Evolutionary conservation across 2,113 vertebrate species (phyloP).

Genomic region (Nyctereutes procyonoides): DNA sequence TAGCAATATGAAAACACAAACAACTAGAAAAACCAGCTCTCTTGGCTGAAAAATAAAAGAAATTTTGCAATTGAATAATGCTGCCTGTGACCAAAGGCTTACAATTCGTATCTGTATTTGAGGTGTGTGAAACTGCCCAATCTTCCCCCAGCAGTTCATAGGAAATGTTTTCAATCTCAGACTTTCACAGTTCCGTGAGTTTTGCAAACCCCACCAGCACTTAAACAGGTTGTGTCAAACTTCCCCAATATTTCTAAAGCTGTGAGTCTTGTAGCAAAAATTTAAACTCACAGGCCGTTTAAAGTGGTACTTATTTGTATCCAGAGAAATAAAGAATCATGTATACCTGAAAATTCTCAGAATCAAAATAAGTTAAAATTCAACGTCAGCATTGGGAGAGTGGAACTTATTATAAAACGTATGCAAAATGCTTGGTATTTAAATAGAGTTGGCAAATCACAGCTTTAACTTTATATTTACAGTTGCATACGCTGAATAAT

Average conservation of each 20-base stretch:
- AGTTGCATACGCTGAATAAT: not conserved
- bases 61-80: constrained; percentile 10
- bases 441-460: not conserved
- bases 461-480: not conserved
- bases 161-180: constrained; percentile 58
- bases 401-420: not conserved
- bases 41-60: not conserved
- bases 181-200: constrained; percentile 52
- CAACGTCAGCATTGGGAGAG: not conserved
- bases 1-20: not conserved
- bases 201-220: constrained; percentile 49
- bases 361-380: constrained; percentile 1
- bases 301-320: not conserved
- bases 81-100: constrained; percentile 35
- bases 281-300: not conserved
- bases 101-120: constrained; percentile 42
- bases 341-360: not conserved
- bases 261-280: constrained; percentile 22
- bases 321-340: not conserved
- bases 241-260: constrained; percentile 56
- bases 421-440: not conserved
- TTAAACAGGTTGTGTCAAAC: constrained; percentile 51
- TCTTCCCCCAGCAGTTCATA: constrained; percentile 21
- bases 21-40: not conserved
- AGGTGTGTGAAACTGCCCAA: constrained; percentile 58